Evolutionary conservation across 2,113 vertebrate genomes (phyloP).

Genomic region (Menura novaehollandiae): DNA sequence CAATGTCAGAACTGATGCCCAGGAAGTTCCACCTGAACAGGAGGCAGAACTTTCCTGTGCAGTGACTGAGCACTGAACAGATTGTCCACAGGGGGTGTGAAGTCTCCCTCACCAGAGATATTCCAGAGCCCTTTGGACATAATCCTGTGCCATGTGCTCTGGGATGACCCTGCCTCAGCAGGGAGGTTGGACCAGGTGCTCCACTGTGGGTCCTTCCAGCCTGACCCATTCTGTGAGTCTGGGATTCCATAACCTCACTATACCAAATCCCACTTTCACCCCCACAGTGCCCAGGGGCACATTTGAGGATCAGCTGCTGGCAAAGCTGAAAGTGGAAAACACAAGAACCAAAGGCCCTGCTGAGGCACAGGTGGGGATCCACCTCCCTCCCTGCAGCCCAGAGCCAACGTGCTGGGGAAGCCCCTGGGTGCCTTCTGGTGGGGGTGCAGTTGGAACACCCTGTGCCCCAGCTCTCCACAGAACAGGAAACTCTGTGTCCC

Average conservation of each 20-base stretch:
- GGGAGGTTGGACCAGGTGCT: no score
- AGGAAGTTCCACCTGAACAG: background rate
- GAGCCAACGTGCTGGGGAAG: background rate
- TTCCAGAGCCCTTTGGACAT: background rate
- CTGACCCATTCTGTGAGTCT: background rate
- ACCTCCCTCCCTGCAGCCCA: background rate
- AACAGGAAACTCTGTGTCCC: background rate
- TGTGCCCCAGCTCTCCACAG: background rate
- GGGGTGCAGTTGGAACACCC: no score
- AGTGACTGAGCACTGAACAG: background rate
- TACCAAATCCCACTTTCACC: background rate
- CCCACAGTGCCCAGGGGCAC: background rate
- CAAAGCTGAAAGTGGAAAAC: background rate
- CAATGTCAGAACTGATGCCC: background rate
- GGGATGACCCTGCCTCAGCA: background rate
- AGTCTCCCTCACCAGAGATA: background rate
- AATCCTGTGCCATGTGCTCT: background rate
- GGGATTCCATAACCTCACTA: background rate
- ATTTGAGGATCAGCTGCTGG: background rate
- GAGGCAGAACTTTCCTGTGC: background rate
- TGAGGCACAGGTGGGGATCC: background rate
- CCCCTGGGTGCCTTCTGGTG: background rate
- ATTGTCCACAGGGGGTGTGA: background rate
- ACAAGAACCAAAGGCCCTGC: background rate
- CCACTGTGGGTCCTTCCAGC: background rate